Evolutionary conservation across 2,888 invertebrate genomes (phyloP), one percentile per base, ranked within the genome.

Genomic region (Caenorhabditis wallacei): DNA sequence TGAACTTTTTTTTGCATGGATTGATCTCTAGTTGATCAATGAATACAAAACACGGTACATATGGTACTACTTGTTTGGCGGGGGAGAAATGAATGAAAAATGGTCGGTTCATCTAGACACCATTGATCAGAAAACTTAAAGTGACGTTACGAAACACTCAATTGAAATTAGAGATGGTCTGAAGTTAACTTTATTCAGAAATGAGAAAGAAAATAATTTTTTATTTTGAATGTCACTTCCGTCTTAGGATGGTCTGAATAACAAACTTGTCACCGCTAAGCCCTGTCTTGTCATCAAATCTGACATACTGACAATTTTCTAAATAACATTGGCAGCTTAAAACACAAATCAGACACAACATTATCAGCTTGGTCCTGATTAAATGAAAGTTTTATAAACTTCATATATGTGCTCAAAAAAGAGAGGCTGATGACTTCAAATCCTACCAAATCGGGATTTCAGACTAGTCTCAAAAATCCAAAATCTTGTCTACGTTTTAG

Each of bases 11-110:
- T 53, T 61, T 59, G 72, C 43, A 53, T 61, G 63, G 59, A 59
- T 68, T 76, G 61, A 53, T 76, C 76, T 69, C 35, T 53, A 53
- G 10, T 20, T 76, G 68, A 61, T 69, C 76, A 66, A 26, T 24
- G 40, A 69, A 69, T 48, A 69, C 68, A 40, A 76, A 76, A 76
- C 59, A 75, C 59, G 66, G 59, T 63, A 63, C 61, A 63, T 63
- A 63, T 64, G 64, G 46, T 63, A 48, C 46, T 63, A 59, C 30
- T 20, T 64, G 64, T 64, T 64, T 64, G 22, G 30, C 3, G 30
- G n/a, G n/a, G 46, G 26, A 63, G 35, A 20, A 59, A 3, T 59
- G 64, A 64, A 64, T 64, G 70, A 48, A 48, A 16, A 48, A 30
- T 57, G 57, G 53, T 68, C 54, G 40, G 37, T 68, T 68, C 35